A percentile compares a stretch with the other conserved stretches of the same genome.
phyloP scores from a whole-genome alignment of 1,140 invertebrate species.

The Drosophila azteca region DNA sequence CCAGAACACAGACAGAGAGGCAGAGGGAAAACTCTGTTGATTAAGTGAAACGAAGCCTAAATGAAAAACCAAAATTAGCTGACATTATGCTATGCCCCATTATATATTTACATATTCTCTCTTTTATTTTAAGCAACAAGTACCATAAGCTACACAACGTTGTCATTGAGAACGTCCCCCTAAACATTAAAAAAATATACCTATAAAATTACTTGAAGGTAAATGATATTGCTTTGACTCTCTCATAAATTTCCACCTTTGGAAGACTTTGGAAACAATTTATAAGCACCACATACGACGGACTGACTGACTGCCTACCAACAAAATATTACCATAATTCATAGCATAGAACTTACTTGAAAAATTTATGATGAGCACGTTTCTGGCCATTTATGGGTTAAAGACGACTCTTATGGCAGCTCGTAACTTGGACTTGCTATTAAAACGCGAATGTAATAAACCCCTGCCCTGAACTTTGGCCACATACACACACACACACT shows the following conservation, averaged over 20 bases:
- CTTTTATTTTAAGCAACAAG: not conserved
- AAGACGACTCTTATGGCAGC: constrained; percentile 40
- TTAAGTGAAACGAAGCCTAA: no score
- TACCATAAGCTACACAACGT: no score
- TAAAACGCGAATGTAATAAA: constrained; percentile 41
- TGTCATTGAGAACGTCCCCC: not conserved
- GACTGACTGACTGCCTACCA: no score
- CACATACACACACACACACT: not conserved
- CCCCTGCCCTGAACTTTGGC: constrained; percentile 41
- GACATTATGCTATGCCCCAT: no score
- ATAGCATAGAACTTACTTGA: constrained; percentile 12
- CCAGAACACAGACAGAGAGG: not conserved
- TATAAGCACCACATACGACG: not conserved
- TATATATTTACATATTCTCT: no score
- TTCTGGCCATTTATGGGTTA: constrained; percentile 48
- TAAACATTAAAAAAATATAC: no score
- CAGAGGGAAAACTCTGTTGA: not conserved
- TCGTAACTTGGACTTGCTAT: constrained; percentile 26
- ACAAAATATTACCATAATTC: constrained; percentile 1
- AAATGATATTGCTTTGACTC: not conserved
- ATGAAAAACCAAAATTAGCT: not conserved
- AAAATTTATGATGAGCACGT: constrained; percentile 50
- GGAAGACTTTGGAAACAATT: constrained; percentile 4
- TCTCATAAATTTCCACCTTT: no score
- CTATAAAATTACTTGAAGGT: no score